Conservation (phyloP, 2,113 vertebrate genomes). For the Lepus timidus region DNA sequence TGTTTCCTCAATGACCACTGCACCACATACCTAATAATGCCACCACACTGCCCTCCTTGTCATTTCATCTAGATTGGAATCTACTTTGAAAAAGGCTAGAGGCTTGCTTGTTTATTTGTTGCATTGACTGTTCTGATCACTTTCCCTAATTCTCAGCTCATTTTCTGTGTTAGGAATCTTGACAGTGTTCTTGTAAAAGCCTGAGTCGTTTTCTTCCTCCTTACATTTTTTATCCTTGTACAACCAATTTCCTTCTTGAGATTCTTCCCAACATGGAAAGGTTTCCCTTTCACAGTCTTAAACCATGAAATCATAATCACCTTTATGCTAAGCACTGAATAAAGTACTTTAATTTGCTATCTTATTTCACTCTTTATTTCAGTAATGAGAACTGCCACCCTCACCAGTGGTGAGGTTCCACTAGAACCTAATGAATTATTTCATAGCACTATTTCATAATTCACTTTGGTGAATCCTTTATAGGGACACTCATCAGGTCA, state of each 20-base stretch:
- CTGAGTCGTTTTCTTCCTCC: not conserved
- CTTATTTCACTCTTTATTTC: slow-evolving; percentile 23
- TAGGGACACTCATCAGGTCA: not conserved
- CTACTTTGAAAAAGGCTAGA: slow-evolving; percentile 20
- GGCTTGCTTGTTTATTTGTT: slow-evolving; percentile 5
- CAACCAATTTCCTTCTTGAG: slow-evolving; percentile 16
- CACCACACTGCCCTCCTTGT: not conserved
- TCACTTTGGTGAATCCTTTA: not conserved
- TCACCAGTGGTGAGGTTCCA: not conserved
- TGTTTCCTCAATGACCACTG: not conserved
- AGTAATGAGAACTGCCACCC: slow-evolving; percentile 20
- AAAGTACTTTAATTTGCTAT: slow-evolving; percentile 36
- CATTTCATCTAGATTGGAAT: not conserved
- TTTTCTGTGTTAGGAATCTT: slow-evolving; percentile 46
- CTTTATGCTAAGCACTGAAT: slow-evolving; percentile 15
- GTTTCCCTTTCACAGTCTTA: not conserved
- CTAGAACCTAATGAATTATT: not conserved
- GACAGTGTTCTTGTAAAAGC: not conserved
- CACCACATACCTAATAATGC: not conserved
- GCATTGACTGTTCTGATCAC: not conserved
- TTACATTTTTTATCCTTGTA: not conserved
- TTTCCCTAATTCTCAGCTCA: slow-evolving; percentile 31
- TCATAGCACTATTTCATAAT: not conserved
- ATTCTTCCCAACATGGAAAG: not conserved
- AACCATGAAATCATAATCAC: slow-evolving; percentile 37